These are phyloP conservation scores for Caenorhabditis sp. DNA, from an alignment of 2,888 invertebrate genomes.

Conservation along the genomic window DNA sequence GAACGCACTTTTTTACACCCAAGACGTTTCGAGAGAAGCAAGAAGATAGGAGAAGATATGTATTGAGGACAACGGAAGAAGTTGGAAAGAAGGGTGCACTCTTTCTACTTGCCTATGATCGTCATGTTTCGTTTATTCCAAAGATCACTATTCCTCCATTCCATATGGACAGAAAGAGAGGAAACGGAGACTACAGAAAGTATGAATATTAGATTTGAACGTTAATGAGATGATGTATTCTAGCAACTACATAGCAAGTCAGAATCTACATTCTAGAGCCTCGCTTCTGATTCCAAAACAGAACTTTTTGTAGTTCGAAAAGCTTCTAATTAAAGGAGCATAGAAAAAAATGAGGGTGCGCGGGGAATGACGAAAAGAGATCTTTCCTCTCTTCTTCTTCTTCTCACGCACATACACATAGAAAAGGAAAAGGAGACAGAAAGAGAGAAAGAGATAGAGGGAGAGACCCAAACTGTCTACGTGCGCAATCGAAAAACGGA, in stretches of 20 bases:
- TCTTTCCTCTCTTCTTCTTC: conserved; percentile 23
- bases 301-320: conserved; percentile 7
- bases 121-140: conserved; percentile 41
- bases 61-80: conserved; percentile 24
- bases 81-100: conserved; percentile 39
- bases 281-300: background rate
- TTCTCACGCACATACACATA: conserved; percentile 32
- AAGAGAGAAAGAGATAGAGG: conserved; percentile 22
- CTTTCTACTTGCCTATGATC: conserved; percentile 5
- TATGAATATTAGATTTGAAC: background rate
- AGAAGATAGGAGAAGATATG: conserved; percentile 17
- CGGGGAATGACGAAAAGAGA: conserved; percentile 32
- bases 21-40: conserved; percentile 15
- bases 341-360: conserved; percentile 28
- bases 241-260: no score
- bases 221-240: background rate
- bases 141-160: conserved; percentile 26
- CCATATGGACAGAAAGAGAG: background rate
- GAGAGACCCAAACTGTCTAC: conserved; percentile 58
- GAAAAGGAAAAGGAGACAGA: background rate
- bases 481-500: conserved; percentile 59
- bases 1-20: conserved; percentile 32
- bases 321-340: conserved; percentile 40
- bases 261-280: background rate
- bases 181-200: background rate